These are phyloP conservation scores for Melanotus villosus DNA, from an alignment of 2,888 invertebrate genomes.

Conservation along the genomic window DNA sequence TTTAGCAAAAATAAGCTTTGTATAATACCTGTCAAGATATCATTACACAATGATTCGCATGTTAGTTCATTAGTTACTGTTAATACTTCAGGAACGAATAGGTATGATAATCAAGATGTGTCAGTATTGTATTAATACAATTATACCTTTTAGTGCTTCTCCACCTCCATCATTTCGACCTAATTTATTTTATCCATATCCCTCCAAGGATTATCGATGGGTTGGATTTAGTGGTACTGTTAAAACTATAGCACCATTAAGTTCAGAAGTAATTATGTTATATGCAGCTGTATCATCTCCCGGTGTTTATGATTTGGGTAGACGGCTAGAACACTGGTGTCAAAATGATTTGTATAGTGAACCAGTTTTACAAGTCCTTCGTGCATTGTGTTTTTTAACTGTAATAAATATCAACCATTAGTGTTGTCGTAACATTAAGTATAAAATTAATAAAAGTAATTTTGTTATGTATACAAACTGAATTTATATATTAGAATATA, in stretches of 20 bases:
- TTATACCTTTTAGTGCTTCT: slow-evolving; percentile 42
- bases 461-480: not conserved
- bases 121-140: not conserved
- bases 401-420: slow-evolving; percentile 27
- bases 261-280: slow-evolving; percentile 60
- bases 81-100: slow-evolving; percentile 73
- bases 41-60: slow-evolving; percentile 78
- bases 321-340: slow-evolving; percentile 72
- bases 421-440: not conserved
- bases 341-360: slow-evolving; percentile 46
- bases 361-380: slow-evolving; percentile 36
- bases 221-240: slow-evolving; percentile 62
- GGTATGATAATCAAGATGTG: slow-evolving; percentile 63
- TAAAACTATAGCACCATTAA: slow-evolving; percentile 60
- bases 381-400: slow-evolving; percentile 35
- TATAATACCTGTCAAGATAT: slow-evolving; percentile 77
- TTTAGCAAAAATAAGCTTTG: slow-evolving; percentile 76
- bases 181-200: slow-evolving; percentile 57
- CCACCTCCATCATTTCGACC: slow-evolving; percentile 39
- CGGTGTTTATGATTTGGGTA: slow-evolving; percentile 79
- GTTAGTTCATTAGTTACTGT: slow-evolving; percentile 73
- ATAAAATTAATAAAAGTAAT: not conserved
- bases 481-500: not conserved
- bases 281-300: slow-evolving; percentile 75
- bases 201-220: slow-evolving; percentile 65